Percentiles rank a stretch among this genome's conserved stretches.
Conservation (phyloP, 2,113 vertebrate species). For the Perca flavescens region DNA sequence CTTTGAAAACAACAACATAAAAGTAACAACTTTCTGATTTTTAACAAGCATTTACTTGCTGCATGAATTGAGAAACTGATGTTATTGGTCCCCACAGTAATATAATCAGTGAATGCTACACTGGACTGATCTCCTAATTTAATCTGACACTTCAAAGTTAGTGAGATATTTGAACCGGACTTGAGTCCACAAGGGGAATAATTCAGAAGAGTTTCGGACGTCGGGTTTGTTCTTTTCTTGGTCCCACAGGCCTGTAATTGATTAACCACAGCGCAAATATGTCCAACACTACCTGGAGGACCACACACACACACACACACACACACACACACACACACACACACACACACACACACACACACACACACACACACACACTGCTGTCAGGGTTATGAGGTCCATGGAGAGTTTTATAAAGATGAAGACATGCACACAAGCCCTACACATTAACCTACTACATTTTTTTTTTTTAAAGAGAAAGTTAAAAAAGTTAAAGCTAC, state of each 20-base stretch:
- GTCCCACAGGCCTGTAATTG: conserved; percentile 71
- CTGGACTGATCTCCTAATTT: conserved; percentile 28
- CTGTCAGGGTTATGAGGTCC: conserved; percentile 71
- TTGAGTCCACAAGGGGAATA: conserved; percentile 17
- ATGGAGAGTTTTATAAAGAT: conserved; percentile 53
- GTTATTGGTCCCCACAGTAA: conserved; percentile 5
- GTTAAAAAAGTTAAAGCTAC: background rate
- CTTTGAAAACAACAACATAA: background rate
- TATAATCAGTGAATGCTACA: background rate
- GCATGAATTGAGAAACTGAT: background rate
- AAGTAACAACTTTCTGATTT: background rate
- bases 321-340: conserved; percentile 43
- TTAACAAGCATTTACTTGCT: background rate
- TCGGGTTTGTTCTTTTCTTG: conserved; percentile 64
- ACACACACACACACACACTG: conserved; percentile 52
- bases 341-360: conserved; percentile 40
- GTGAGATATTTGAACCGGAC: conserved; percentile 29
- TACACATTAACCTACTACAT: conserved; percentile 16
- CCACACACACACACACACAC: conserved; percentile 31
- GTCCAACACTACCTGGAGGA: conserved; percentile 65
- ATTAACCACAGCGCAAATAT: conserved; percentile 85
- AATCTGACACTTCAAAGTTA: conserved; percentile 36
- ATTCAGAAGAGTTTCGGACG: conserved; percentile 46
- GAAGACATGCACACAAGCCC: conserved; percentile 33
- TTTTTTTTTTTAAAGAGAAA: background rate